Conservation (phyloP, 2,113 vertebrate species). For the Trinectes maculatus region DNA sequence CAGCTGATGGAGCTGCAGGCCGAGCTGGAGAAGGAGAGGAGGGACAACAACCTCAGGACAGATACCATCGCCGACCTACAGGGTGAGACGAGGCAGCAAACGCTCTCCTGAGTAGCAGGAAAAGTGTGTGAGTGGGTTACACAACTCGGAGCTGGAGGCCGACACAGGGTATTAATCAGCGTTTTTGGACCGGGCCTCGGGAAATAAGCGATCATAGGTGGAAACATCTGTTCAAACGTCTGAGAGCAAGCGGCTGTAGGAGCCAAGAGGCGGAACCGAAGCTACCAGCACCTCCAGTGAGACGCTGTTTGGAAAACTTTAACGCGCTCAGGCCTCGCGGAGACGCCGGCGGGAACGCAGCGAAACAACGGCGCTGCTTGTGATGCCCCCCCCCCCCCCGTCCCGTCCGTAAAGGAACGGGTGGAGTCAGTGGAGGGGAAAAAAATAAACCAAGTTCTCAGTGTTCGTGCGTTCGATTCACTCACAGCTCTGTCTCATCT, state of each 20-base stretch:
- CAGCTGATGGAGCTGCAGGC: constrained; percentile 89
- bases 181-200: constrained; percentile 56
- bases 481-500: constrained; percentile 21
- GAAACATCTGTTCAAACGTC: constrained; percentile 69
- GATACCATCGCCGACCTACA: constrained; percentile 92
- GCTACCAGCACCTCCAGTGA: constrained; percentile 54
- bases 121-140: constrained; percentile 39
- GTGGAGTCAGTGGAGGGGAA: constrained; percentile 45
- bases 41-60: constrained; percentile 84
- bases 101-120: constrained; percentile 27
- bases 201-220: constrained; percentile 75
- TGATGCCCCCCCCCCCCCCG: too few species aligned
- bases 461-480: constrained; percentile 25
- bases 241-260: constrained; percentile 37
- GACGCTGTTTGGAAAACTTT: constrained; percentile 51
- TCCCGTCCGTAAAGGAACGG: too few species aligned
- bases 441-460: constrained; percentile 19
- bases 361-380: constrained; percentile 50
- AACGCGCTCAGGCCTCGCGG: constrained; percentile 5
- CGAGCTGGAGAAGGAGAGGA: constrained; percentile 90
- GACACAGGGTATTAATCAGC: constrained; percentile 28
- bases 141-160: constrained; percentile 31
- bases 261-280: constrained; percentile 30
- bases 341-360: constrained; percentile 30
- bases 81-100: constrained; percentile 81